A percentile compares a stretch with the other conserved stretches of the same genome.
These are phyloP conservation scores for Eilema caniola DNA, from an alignment of 2,888 invertebrate species.

Conservation along the genomic window DNA sequence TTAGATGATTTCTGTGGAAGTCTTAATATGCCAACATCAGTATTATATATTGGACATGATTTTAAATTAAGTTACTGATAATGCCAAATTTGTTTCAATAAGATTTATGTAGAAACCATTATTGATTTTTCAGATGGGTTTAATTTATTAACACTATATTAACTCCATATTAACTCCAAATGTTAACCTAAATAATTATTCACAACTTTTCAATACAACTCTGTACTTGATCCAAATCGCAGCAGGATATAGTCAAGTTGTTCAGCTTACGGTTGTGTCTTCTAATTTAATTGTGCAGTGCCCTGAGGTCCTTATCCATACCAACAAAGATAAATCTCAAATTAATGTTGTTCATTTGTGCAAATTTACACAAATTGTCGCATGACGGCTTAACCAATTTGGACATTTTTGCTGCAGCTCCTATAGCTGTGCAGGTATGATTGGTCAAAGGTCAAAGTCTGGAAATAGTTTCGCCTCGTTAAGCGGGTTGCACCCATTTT, in stretches of 20 bases:
- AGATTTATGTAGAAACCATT: background rate
- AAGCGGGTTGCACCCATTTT: background rate
- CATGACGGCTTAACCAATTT: no score
- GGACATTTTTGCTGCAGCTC: no score
- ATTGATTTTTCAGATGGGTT: background rate
- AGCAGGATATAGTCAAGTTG: background rate
- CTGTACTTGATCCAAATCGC: background rate
- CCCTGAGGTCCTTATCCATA: no score
- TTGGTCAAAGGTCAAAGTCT: no score
- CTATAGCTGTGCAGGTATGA: no score
- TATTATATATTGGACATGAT: background rate
- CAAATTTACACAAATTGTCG: no score
- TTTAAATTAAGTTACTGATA: background rate
- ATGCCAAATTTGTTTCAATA: background rate
- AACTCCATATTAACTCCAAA: background rate
- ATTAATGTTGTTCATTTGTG: no score
- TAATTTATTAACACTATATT: no score
- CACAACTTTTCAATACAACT: conserved; percentile 2
- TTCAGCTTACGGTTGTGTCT: background rate
- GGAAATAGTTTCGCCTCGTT: no score
- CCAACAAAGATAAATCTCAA: background rate
- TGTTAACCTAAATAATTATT: background rate
- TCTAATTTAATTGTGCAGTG: background rate
- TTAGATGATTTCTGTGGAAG: background rate
- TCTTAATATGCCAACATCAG: background rate